Base-by-base conservation (phyloP, 2,113 vertebrate species). In the Perccottus glenii region DNA sequence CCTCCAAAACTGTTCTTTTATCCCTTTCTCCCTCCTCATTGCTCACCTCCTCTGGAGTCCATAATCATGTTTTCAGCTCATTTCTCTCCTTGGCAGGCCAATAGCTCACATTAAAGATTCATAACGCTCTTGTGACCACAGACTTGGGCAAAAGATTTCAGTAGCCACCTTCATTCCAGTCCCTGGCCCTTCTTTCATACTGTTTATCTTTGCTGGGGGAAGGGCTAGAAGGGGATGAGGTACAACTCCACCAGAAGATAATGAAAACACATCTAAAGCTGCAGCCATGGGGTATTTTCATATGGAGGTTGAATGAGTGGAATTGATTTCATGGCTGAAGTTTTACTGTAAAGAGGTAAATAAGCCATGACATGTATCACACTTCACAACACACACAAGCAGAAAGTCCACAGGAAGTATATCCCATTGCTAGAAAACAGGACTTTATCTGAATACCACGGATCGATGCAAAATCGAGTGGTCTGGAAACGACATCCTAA, bases 11-110 rank as follows among this genome's bases (percentile, higher is more conserved):
- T 53, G 65, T 69, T 78, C 9, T 72, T 69, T 75, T 59, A 70
- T 53, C 40, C 64, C 67, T 16, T 11, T 67, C 70, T 77, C 67
- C 62, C 68, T 65, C 38, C 47, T 48, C 67, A 73, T 55, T 8
- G 4, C 42, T 78, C 72, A 75, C 60, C 61, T 78, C 74, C 63
- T 77, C 71, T 58, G 46, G 78, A 84, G 83, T 78, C 73, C 49
- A 67, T 87, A 87, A 89, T 88, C 84, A 82, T 71, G 74, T 89
- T 90, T 88, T 88, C 86, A 85, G 83, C 83, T 85, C 85, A 87
- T 86, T 85, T 87, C 80, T 84, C 78, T 82, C 78, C 76, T 80
- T 62, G 72, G n/a, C n/a, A n/a, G n/a, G 9, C 81, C 63, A 77
- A 77, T 77, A 60, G 74, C 70, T 73, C 75, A 63, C 77, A 88